Evolutionary conservation across 1,140 invertebrate species (phyloP).

Genomic region (Zaprionus camerounensis): DNA sequence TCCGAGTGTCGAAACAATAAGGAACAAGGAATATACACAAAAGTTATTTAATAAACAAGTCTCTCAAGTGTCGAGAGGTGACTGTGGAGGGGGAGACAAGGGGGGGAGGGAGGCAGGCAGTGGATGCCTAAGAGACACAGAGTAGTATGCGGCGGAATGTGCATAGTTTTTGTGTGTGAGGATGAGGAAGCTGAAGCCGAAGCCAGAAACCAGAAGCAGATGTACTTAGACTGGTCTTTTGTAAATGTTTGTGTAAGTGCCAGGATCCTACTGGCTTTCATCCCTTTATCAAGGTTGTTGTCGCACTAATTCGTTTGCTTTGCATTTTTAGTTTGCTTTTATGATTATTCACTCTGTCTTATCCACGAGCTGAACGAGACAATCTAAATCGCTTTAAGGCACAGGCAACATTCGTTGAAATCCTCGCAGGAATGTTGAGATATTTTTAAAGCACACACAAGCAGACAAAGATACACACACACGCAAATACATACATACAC

Average conservation of each 20-base stretch:
- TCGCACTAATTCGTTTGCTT: constrained; percentile 9
- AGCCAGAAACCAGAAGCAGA: background rate
- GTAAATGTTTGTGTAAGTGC: background rate
- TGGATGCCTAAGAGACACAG: background rate
- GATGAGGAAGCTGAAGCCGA: background rate
- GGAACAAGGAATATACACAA: constrained; percentile 2
- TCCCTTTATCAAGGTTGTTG: constrained; percentile 5
- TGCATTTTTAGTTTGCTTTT: constrained; percentile 24
- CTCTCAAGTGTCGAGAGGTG: background rate
- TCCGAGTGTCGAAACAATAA: background rate
- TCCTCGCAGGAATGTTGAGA: constrained; percentile 18
- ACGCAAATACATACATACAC: no score
- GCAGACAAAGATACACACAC: background rate
- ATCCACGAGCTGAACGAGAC: background rate
- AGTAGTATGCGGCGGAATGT: background rate
- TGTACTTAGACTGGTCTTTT: background rate
- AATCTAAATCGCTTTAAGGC: constrained; percentile 1
- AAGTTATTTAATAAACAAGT: constrained; percentile 10
- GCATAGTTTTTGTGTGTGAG: background rate
- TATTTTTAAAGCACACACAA: constrained; percentile 20
- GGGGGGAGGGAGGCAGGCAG: no score
- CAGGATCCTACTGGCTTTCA: background rate
- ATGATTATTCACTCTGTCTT: background rate
- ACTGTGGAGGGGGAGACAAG: background rate
- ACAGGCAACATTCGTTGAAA: background rate